A percentile compares a stretch with the other conserved stretches of the same genome.
Evolutionary conservation across 2,797 vertebrate species (phyloP).

Genomic region (Sorex maritimensis): DNA sequence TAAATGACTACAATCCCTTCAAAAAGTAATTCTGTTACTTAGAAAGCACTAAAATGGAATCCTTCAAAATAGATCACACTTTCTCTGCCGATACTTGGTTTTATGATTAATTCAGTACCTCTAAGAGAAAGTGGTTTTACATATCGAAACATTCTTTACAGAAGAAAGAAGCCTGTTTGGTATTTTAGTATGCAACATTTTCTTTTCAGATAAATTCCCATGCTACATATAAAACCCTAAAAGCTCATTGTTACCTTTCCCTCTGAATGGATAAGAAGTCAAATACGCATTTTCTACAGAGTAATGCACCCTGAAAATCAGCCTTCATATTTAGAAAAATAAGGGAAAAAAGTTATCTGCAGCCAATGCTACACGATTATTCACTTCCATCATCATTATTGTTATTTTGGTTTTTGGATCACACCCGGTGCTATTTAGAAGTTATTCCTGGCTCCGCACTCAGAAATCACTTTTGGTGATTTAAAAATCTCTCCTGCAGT

Average conservation of each 20-base stretch:
- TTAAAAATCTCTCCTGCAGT: no score
- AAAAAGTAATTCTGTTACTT: slow-evolving; percentile 84
- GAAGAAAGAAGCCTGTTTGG: slow-evolving; percentile 71
- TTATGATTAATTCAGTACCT: slow-evolving; percentile 81
- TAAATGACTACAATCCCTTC: slow-evolving; percentile 84
- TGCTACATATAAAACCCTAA: slow-evolving; percentile 47
- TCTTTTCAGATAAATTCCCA: slow-evolving; percentile 72
- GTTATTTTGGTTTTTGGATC: no score
- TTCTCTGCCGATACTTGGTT: slow-evolving; percentile 66
- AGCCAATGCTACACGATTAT: slow-evolving; percentile 12
- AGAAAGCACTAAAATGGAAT: slow-evolving; percentile 81
- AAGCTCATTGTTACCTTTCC: slow-evolving; percentile 67
- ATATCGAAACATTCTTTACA: slow-evolving; percentile 77
- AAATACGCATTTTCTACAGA: slow-evolving; percentile 58
- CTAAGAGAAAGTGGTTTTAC: slow-evolving; percentile 74
- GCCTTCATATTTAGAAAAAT: slow-evolving; percentile 56
- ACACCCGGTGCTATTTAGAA: no score
- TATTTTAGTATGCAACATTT: slow-evolving; percentile 75
- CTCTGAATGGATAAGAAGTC: slow-evolving; percentile 50
- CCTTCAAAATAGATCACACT: slow-evolving; percentile 74
- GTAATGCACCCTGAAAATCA: slow-evolving; percentile 67
- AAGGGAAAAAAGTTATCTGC: slow-evolving; percentile 16
- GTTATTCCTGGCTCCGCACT: no score
- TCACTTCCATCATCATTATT: slow-evolving; percentile 23
- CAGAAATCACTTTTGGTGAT: no score